Evolutionary conservation across 2,113 vertebrate species (phyloP).

Genomic region (Sinosuthora webbiana): DNA sequence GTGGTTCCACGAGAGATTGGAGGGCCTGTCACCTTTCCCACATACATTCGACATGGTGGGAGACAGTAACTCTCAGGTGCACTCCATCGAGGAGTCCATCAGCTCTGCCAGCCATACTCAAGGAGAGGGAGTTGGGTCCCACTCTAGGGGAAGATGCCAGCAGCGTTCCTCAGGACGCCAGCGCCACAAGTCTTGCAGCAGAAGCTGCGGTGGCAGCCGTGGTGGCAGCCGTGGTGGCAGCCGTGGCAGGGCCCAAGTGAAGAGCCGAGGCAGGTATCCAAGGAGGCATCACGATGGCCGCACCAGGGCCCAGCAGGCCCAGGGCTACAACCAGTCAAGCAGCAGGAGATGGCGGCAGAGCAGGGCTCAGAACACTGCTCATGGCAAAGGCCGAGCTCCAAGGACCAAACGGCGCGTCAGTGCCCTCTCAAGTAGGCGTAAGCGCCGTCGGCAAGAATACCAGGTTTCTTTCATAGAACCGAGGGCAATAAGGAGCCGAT

Average conservation of each 20-base stretch:
- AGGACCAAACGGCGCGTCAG: rapidly evolving
- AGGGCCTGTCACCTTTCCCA: background rate
- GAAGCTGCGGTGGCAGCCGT: background rate
- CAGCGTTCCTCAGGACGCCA: background rate
- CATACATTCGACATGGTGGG: background rate
- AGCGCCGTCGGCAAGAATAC: background rate
- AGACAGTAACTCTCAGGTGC: background rate
- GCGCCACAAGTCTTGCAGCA: background rate
- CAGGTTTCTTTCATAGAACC: background rate
- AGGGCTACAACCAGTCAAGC: background rate
- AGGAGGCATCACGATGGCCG: rapidly evolving
- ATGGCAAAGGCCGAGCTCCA: background rate
- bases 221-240: background rate
- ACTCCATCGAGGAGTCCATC: rapidly evolving
- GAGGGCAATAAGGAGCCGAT: background rate
- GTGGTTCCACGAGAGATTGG: background rate
- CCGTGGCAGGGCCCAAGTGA: background rate
- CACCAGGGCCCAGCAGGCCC: background rate
- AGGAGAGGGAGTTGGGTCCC: rapidly evolving
- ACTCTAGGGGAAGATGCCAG: rapidly evolving
- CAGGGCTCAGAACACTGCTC: background rate
- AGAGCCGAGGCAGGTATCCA: background rate
- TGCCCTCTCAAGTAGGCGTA: background rate
- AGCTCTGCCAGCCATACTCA: background rate
- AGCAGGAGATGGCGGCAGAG: background rate